Evolutionary conservation across 2,113 vertebrate genomes (phyloP).

Genomic region (Oncorhynchus gorbuscha): DNA sequence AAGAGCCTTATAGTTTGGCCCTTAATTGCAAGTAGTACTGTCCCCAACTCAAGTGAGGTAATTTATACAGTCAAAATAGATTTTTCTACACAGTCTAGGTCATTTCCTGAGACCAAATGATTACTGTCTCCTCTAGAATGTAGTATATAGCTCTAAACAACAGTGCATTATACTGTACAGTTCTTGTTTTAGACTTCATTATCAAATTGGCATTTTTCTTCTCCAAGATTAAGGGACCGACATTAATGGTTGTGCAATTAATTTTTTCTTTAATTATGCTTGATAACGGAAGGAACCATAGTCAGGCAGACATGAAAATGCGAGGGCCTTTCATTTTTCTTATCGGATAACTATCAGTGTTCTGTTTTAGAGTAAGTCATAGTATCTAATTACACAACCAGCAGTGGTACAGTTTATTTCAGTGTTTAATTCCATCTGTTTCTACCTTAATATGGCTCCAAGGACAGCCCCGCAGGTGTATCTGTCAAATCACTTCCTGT

Average conservation of each 20-base stretch:
- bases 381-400: background rate
- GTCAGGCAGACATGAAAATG: background rate
- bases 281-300: background rate
- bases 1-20: background rate
- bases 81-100: background rate
- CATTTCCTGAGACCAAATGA: constrained; percentile 16
- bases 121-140: constrained; percentile 22
- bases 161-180: background rate
- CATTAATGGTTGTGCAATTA: background rate
- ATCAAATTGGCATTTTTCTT: background rate
- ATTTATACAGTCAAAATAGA: constrained; percentile 27
- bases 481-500: constrained; percentile 12
- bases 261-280: background rate
- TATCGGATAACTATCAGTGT: background rate
- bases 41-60: constrained; percentile 8
- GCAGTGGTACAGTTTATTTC: background rate
- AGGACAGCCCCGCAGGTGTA: background rate
- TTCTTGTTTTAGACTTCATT: background rate
- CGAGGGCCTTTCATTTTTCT: background rate
- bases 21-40: constrained; percentile 30
- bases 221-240: background rate
- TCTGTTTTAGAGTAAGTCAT: background rate
- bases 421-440: constrained; percentile 6
- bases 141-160: background rate
- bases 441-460: background rate